Base-by-base conservation (phyloP, 2,888 invertebrate species). In the Cataglyphis cursor region DNA sequence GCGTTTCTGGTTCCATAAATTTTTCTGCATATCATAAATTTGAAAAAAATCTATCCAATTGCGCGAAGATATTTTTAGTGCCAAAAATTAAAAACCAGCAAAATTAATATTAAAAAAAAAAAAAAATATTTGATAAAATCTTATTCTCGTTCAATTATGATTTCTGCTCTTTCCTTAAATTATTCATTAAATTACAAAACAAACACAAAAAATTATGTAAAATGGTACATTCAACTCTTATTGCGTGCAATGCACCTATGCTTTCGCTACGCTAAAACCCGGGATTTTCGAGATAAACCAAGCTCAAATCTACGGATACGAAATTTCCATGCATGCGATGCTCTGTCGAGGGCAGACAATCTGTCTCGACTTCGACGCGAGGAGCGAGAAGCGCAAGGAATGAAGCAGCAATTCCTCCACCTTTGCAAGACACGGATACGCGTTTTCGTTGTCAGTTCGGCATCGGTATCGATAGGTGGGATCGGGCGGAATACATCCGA, bases 321-420 rank as follows among this genome's bases (percentile, higher is more conserved):
- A 80, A 80, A 80, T 80, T 80, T 70, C 44, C 78, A 35, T 70
- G 59, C 70, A 59, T 35, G 44, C 59, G 59, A 80, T 80, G 44
- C 41, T 28, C 59, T 41, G 21, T 44, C 44, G 35, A 35, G 70
- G 24, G 24, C 44, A 78, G 78, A 80, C 78, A 70, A 82, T 75
- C 62, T 64, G 70, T 81, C 70, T 80, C 70, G 74, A n/a, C 31
- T 74, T 24, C 74, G 75, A 57, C 75, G 54, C 76, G 76, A 66
- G 61, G 65, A 57, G 82, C 70, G 81, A 84, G 76, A 82, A 72
- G 70, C 70, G 44, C 70, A 18, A 70, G 82, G 80, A 74, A 83
- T 74, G 80, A 80, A 83, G 61, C 78, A 44, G 83, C 83, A 70
- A 80, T 66, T 82, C 76, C 80, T 64, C 73, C 74, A 70, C 70